Evolutionary conservation across 2,113 vertebrate species (phyloP), one percentile per base, ranked within the genome.

Genomic region (Verasper variegatus): DNA sequence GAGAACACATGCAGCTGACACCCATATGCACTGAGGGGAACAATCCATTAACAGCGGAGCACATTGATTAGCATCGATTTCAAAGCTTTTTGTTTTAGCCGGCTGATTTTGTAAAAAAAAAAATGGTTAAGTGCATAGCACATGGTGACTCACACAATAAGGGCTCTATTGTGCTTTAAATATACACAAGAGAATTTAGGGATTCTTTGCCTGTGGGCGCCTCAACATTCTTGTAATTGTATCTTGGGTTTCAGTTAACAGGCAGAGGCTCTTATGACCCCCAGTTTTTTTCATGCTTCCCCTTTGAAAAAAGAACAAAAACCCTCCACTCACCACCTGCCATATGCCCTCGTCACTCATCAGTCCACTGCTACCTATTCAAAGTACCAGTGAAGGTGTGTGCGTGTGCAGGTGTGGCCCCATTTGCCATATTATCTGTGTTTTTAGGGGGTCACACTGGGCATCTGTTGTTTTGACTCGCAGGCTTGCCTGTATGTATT

Each of bases 51-150:
- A 82, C 83, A 74, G 62, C 62, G 63, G 58, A 45, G 69, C 56
- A n/a, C 70, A 88, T 91, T 75, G 86, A 88, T 88, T 72, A 51
- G 21, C 40, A 88, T 91, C 70, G 92, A 93, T 88, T 70, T 23
- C 68, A 20, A 65, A 86, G 81, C 21, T 68, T 71, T 81, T 74
- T 81, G 20, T 76, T 81, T 13, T 17, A 21, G 59, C 4, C 20
- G 2, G 27, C 35, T 21, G 27, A 18, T 60, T 15, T 60, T 37
- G 40, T 40, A 8, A 31, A 14, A 60, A 31, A 31, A 35, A 14
- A 56, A 27, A 64, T 18, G 21, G 2, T 7, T 54, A 51, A 58
- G 67, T 67, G 59, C 31, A 45, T 35, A 4, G 27, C 1, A 13
- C 35, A 51, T 26, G 56, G 35, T 52, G 24, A 8, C 40, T 52